phyloP scores from a whole-genome alignment of 2,113 vertebrate genomes.

The Diadophis punctatus region DNA sequence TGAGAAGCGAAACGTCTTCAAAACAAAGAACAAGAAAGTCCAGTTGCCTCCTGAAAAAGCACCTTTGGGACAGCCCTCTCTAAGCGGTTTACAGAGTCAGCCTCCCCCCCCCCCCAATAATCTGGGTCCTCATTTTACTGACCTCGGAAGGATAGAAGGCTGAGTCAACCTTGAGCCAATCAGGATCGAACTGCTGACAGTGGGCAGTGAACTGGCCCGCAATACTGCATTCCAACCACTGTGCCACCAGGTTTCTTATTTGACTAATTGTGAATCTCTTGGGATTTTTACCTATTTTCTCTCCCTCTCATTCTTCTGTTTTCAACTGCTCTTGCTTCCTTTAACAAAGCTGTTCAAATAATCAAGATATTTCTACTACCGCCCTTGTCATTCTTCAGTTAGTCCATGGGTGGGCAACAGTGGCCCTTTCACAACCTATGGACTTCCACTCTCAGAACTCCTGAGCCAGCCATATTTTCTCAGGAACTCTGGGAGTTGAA shows the following conservation, averaged over 20 bases:
- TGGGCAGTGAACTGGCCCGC: neutral
- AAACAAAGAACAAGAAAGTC: too few relatives aligned
- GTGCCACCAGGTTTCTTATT: neutral
- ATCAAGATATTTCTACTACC: neutral
- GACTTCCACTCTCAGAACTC: neutral
- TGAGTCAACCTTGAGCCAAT: neutral
- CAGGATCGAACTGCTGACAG: neutral
- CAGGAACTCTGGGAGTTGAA: neutral
- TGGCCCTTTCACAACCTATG: neutral
- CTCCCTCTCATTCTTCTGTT: neutral
- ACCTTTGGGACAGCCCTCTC: neutral
- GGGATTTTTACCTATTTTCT: neutral
- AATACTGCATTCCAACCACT: neutral
- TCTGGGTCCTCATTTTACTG: neutral
- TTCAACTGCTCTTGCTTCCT: neutral
- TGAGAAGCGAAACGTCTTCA: too few relatives aligned
- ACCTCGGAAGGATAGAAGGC: neutral
- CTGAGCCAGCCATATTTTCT: neutral
- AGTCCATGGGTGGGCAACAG: neutral
- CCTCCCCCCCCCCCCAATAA: neutral
- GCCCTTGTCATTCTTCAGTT: neutral
- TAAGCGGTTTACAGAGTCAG: neutral
- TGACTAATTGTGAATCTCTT: neutral
- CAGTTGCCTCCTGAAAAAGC: too few relatives aligned
- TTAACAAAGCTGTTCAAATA: neutral